Evolutionary conservation across 2,113 vertebrate species (phyloP).

Genomic region (Aspidoscelis tigris): DNA sequence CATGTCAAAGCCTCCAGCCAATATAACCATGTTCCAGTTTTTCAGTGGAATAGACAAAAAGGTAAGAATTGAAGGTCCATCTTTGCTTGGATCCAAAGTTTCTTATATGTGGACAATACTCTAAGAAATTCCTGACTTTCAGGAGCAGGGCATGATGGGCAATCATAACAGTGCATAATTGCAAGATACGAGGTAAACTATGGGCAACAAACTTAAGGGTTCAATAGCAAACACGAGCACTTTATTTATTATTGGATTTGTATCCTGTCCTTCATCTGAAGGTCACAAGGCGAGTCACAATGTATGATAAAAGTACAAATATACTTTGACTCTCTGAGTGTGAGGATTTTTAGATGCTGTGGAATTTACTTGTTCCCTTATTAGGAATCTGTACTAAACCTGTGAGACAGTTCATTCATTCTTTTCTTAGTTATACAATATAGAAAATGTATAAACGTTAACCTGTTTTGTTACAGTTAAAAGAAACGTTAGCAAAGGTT

Average conservation of each 20-base stretch:
- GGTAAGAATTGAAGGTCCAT: slow-evolving; percentile 75
- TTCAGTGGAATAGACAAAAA: slow-evolving; percentile 99
- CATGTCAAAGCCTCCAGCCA: slow-evolving; percentile 98
- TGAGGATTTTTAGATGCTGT: neutral
- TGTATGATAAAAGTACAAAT: too few species aligned
- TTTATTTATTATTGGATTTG: neutral
- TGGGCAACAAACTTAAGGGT: neutral
- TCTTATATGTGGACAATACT: neutral
- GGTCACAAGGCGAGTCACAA: too few species aligned
- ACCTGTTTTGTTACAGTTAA: slow-evolving; percentile 82
- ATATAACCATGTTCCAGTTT: slow-evolving; percentile 99
- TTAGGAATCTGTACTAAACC: neutral
- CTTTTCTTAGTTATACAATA: too few species aligned
- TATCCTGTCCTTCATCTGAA: neutral
- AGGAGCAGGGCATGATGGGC: neutral
- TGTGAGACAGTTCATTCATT: too few species aligned
- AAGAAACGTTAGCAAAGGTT: slow-evolving; percentile 92
- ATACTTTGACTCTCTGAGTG: too few species aligned
- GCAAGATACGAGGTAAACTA: neutral
- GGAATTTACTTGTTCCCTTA: neutral
- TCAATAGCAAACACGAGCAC: neutral
- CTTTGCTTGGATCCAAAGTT: neutral
- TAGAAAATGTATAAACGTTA: neutral
- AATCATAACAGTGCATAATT: neutral
- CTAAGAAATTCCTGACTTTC: too few species aligned